phyloP scores from a whole-genome alignment of 2,888 invertebrate genomes.

The Melitaea athalia region DNA sequence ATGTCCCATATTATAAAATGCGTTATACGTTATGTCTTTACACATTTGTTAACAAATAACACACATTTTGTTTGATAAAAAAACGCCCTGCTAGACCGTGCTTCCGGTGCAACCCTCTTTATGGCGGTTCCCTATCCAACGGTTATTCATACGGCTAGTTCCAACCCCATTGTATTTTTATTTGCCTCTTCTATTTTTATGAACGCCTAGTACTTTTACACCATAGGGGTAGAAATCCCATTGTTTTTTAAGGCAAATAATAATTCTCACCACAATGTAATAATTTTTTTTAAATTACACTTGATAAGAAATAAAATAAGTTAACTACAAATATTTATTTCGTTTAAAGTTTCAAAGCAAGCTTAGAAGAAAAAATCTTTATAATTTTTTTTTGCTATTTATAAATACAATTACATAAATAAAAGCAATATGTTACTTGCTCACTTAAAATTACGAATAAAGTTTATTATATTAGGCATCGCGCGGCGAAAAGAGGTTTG shows the following conservation, averaged over 20 bases:
- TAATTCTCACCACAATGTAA: background rate
- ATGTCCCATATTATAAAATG: background rate
- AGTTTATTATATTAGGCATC: no score
- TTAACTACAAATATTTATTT: background rate
- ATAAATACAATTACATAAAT: no score
- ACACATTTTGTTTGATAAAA: background rate
- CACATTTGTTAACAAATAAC: background rate
- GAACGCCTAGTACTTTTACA: conserved; percentile 62
- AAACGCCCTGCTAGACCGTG: conserved; percentile 17
- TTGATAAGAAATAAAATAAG: background rate
- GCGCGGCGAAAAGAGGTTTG: no score
- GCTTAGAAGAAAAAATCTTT: no score
- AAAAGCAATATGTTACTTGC: no score
- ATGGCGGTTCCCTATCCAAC: conserved; percentile 29
- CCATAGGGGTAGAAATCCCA: conserved; percentile 64
- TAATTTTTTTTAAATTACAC: background rate
- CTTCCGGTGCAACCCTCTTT: conserved; percentile 24
- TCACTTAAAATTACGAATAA: no score
- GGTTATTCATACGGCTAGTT: conserved; percentile 28
- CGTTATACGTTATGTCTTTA: background rate
- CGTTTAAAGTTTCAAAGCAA: no score
- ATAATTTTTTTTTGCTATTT: no score
- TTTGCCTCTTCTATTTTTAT: conserved; percentile 58
- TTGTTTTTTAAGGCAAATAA: conserved; percentile 45
- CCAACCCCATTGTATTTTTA: conserved; percentile 35